Evolutionary conservation across 1,140 invertebrate genomes (phyloP), one percentile per base, ranked within the genome.

Genomic region (Spodoptera litura): DNA sequence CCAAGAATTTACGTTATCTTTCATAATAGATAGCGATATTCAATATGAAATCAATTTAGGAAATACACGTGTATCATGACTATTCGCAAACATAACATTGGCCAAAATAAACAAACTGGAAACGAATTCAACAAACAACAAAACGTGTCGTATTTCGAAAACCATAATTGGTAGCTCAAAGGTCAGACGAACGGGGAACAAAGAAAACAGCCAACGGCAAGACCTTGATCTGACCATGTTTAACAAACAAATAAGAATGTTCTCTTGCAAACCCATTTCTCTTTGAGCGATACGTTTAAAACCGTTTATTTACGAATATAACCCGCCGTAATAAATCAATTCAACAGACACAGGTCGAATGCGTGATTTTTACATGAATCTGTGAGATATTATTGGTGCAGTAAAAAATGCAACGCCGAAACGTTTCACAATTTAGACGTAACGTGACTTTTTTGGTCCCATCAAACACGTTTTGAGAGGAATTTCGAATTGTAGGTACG

Each of bases 171-270:
- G 15, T 61, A 25, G 20, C 15, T 3, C 56, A 64, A 75, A 64
- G 58, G 38, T 64, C 59, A 75, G 20, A 51, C 15, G n/a, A 8
- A 9, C 5, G 12, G 20, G n/a, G 58, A 62, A 62, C 59, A 68
- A 77, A 77, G 52, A 77, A 77, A 77, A 77, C 62, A 75, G 58
- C 58, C 49, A 31, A 8, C n/a, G 62, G 62, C 49, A 44, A 35
- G 27, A 20, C 74, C 38, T 56, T 68, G 73, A 64, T 77, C 52
- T 58, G 74, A n/a, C 51, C 52, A 49, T 53, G 62, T 77, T 66
- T 53, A 66, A 25, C 51, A 77, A 77, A 66, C 51, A 77, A 77
- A 35, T 11, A 25, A 15, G 20, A 55, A 27, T 76, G 52, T 53
- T 77, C 62, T 56, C 11, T 77, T 56, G n/a, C 49, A 15, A 27